phyloP scores from a whole-genome alignment of 2,797 vertebrate species.

The Alauda arvensis region DNA sequence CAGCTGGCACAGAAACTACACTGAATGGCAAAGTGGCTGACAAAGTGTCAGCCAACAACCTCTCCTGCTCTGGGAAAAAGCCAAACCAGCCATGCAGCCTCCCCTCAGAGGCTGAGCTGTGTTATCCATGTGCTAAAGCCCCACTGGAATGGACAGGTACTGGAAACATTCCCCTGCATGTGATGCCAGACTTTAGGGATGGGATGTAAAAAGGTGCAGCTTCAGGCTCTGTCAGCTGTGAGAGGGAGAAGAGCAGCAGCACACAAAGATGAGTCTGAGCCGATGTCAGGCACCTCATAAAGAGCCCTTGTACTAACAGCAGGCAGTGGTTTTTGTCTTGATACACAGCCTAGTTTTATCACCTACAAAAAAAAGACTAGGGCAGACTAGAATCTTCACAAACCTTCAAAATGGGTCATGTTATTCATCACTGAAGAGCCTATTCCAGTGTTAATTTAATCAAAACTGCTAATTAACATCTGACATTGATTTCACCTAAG shows the following conservation, averaged over 20 bases:
- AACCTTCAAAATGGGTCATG: slow-evolving; percentile 68
- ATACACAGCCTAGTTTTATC: slow-evolving; percentile 56
- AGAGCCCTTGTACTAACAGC: background rate
- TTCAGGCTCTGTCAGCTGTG: background rate
- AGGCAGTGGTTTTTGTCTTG: background rate
- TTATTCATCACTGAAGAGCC: slow-evolving; percentile 53
- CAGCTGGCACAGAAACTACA: background rate
- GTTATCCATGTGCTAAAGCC: background rate
- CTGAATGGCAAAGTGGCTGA: background rate
- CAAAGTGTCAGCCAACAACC: fast-evolving
- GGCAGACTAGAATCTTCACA: slow-evolving; percentile 39
- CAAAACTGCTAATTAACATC: slow-evolving; percentile 67
- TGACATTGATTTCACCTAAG: slow-evolving; percentile 65
- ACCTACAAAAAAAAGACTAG: slow-evolving; percentile 39
- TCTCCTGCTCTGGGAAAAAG: background rate
- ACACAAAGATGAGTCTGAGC: background rate
- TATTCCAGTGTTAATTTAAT: slow-evolving; percentile 65
- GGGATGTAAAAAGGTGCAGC: background rate
- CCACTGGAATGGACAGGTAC: background rate
- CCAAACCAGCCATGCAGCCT: background rate
- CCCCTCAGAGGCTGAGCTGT: background rate
- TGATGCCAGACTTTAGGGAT: background rate
- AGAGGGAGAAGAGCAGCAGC: background rate
- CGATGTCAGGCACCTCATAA: background rate
- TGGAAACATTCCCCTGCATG: background rate